Percentiles rank a stretch among this genome's conserved stretches.
These are phyloP conservation scores for Scytalopus superciliaris DNA, from an alignment of 2,113 vertebrate species.

Conservation along the genomic window DNA sequence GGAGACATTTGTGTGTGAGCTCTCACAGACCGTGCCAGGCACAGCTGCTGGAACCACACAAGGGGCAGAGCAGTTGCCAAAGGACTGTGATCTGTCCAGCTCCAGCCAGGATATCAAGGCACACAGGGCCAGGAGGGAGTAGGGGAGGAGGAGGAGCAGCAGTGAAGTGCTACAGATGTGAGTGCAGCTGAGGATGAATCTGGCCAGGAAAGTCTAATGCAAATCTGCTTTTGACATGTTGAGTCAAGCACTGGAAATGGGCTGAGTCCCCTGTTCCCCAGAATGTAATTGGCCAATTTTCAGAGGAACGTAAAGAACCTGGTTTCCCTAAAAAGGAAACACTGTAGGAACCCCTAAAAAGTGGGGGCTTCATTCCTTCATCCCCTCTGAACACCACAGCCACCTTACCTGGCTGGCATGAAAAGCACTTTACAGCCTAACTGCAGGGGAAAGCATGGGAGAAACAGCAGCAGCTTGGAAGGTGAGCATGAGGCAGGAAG, in stretches of 20 bases:
- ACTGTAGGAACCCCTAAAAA: not conserved
- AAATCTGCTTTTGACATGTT: not conserved
- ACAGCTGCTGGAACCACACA: not conserved
- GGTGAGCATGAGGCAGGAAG: not conserved
- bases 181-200: not conserved
- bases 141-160: not conserved
- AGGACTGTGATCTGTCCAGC: not conserved
- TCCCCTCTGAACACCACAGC: not conserved
- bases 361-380: not conserved
- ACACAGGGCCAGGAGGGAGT: not conserved
- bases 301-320: not conserved
- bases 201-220: not conserved
- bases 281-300: not conserved
- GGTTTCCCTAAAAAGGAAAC: not conserved
- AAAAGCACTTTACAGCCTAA: not conserved
- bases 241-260: not conserved
- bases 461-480: not conserved
- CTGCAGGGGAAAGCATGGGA: not conserved
- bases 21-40: not conserved
- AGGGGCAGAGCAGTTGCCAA: not conserved
- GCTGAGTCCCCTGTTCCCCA: not conserved
- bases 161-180: not conserved
- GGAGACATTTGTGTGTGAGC: rapidly evolving
- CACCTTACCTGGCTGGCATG: not conserved
- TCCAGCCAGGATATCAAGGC: not conserved